Percentiles rank a stretch among this genome's conserved stretches.
phyloP scores from a whole-genome alignment of 2,888 invertebrate species.

The Aphidius colemani region DNA sequence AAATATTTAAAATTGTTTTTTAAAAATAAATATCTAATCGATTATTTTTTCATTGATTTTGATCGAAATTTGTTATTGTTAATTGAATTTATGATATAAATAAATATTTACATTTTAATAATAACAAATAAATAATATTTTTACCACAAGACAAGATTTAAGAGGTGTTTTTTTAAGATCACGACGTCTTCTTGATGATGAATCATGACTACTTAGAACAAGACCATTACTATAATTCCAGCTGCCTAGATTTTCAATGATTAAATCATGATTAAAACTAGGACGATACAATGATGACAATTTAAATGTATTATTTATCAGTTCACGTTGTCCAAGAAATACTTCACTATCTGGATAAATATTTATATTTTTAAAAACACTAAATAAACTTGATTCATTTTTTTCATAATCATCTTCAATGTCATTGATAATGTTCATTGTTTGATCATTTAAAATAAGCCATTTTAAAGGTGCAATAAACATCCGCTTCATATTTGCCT shows the following conservation, averaged over 20 bases:
- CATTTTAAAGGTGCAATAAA: conserved; percentile 47
- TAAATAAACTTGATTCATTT: conserved; percentile 8
- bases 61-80: no score
- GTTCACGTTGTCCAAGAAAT: conserved; percentile 33
- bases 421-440: not conserved
- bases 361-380: conserved; percentile 35
- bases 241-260: conserved; percentile 46
- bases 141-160: conserved; percentile 48
- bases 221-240: conserved; percentile 43
- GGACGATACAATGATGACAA: conserved; percentile 47
- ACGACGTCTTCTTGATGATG: conserved; percentile 44
- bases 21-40: no score
- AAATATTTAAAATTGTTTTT: no score
- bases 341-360: conserved; percentile 51
- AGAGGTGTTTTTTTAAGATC: conserved; percentile 43
- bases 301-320: conserved; percentile 31
- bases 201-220: conserved; percentile 22
- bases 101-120: no score
- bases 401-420: conserved; percentile 12
- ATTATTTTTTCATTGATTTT: no score
- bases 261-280: conserved; percentile 34
- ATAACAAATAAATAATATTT: not conserved
- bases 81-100: no score
- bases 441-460: conserved; percentile 44
- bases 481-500: conserved; percentile 45